A percentile compares a stretch with the other conserved stretches of the same genome.
phyloP scores from a whole-genome alignment of 2,797 vertebrate genomes.

The Chrosomus eos region DNA sequence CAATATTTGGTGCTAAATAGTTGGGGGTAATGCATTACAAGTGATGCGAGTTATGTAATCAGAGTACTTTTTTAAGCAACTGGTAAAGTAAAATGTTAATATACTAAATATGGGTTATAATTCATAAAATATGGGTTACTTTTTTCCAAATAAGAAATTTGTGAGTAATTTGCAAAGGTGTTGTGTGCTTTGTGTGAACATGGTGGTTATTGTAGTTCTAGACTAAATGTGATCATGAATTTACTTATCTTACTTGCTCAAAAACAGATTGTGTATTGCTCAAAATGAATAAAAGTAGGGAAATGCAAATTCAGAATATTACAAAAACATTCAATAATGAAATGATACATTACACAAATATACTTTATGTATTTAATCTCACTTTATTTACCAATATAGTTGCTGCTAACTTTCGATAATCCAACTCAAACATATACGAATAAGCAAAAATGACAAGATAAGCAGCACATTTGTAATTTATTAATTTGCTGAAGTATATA shows the following conservation, averaged over 20 bases:
- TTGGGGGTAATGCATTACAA: too few species aligned
- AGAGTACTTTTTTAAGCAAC: too few species aligned
- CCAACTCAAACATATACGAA: neutral
- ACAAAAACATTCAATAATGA: neutral
- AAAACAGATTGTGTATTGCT: too few species aligned
- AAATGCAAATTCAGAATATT: neutral
- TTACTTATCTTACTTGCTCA: too few species aligned
- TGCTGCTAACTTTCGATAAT: neutral
- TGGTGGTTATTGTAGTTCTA: neutral
- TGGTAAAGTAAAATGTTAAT: too few species aligned
- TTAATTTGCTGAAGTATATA: neutral
- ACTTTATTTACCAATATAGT: neutral
- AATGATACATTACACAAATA: neutral
- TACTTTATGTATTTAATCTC: neutral
- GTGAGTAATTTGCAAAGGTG: too few species aligned
- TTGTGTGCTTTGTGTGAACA: neutral
- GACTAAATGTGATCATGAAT: too few species aligned
- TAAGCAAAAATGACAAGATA: neutral
- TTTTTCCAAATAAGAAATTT: too few species aligned
- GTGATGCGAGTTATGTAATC: too few species aligned
- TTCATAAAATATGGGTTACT: too few species aligned
- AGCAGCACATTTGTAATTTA: neutral
- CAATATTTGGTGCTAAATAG: neutral
- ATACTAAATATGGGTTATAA: too few species aligned
- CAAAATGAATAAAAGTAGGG: neutral